A percentile compares a stretch with the other conserved stretches of the same genome.
Conservation (phyloP, 2,888 invertebrate species). For the Zelleria hepariella region DNA sequence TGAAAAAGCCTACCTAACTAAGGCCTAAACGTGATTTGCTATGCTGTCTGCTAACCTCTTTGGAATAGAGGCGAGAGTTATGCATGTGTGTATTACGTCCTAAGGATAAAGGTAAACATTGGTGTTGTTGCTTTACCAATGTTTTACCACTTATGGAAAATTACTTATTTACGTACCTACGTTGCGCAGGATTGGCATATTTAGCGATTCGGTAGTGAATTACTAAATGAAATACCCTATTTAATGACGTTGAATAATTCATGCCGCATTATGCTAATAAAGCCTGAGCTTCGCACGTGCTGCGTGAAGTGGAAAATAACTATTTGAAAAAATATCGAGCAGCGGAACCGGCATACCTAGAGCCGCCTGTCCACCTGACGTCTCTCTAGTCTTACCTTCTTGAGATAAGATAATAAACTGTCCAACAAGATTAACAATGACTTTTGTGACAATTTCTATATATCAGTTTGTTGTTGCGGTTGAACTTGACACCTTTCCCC, state of each 20-base stretch:
- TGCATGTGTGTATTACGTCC: too few relatives aligned
- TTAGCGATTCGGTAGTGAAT: neutral
- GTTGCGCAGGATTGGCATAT: neutral
- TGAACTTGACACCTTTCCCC: too few relatives aligned
- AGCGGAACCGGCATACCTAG: neutral
- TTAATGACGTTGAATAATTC: neutral
- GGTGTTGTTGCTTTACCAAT: neutral
- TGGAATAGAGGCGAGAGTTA: too few relatives aligned
- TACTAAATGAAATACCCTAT: neutral
- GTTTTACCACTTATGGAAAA: neutral
- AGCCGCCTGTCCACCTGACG: neutral
- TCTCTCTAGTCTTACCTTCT: too few relatives aligned
- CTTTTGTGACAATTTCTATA: too few relatives aligned
- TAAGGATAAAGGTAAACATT: neutral
- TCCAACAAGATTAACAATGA: too few relatives aligned
- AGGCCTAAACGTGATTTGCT: too few relatives aligned
- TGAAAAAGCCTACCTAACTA: too few relatives aligned
- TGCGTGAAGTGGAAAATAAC: neutral
- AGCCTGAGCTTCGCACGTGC: neutral
- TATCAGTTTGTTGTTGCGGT: too few relatives aligned
- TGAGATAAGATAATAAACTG: too few relatives aligned
- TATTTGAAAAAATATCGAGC: neutral
- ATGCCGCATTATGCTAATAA: neutral
- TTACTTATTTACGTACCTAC: neutral
- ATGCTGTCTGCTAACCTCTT: too few relatives aligned